Evolutionary conservation across 2,113 vertebrate species (phyloP), one percentile per base, ranked within the genome.

Genomic region (human (Homo sapiens)): DNA sequence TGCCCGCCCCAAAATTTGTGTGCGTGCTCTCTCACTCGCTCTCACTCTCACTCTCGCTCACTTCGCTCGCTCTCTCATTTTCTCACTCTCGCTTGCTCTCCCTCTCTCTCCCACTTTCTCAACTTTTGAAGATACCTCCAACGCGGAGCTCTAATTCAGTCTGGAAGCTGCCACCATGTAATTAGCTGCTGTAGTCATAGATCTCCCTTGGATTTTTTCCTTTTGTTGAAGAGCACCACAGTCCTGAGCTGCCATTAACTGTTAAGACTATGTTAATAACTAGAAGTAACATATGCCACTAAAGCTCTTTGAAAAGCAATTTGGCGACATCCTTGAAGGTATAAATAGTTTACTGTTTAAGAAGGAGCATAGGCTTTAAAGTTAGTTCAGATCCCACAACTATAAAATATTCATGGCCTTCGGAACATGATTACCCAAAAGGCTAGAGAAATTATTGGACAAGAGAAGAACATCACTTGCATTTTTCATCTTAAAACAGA

Each of bases 401-500:
- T 73, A 10, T 84, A 66, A 96, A 90, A 64, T 89, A 96, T 82
- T 86, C 48, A 59, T 40, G 48, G 55, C 45, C 45, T 75, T 84
- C n/a, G 61, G n/a, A 84, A 57, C 59, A 83, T 59, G 50, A 95
- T 75, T 86, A 35, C 43, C 61, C 4, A 10, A 78, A 91, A 89
- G 78, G 14, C 87, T 72, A 35, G 59, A 79, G 66, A 89, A 91
- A 82, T 95, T 55, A 79, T 35, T 40, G 30, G 32, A 72, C 8
- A 25, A 73, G 23, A 66, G 38, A 96, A 80, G 59, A 85, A 2
- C 45, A 45, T 52, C 45, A 76, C 43, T 94, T 90, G 70, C 1
- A 20, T 23, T 94, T 96, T 94, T 93, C 85, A 73, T 93, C 38
- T 87, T 92, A 72, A 90, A 96, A 89, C 38, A 27, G 43, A 38